A percentile compares a stretch with the other conserved stretches of the same genome.
Conservation (phyloP, 2,113 vertebrate genomes). For the Oncorhynchus keta region DNA sequence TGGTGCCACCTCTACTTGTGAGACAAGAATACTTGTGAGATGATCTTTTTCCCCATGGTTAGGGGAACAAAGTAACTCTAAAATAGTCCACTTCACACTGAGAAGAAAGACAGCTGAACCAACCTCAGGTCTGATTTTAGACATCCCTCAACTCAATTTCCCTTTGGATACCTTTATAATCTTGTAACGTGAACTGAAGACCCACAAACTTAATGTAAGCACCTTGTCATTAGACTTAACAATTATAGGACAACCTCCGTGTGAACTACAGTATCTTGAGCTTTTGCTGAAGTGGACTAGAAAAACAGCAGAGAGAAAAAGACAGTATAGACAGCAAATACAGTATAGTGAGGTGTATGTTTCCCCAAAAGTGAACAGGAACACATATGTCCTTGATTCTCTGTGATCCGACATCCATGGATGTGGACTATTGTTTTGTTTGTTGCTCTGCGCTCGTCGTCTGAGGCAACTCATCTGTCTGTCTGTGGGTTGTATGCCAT, state of each 20-base stretch:
- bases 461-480: neutral
- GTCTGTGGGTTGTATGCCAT: neutral
- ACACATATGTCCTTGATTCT: neutral
- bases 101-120: slow-evolving; percentile 9
- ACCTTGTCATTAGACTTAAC: slow-evolving; percentile 13
- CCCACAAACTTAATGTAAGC: neutral
- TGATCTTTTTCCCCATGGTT: neutral
- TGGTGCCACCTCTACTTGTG: neutral
- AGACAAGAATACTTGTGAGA: neutral
- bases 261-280: slow-evolving; percentile 15
- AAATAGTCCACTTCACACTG: neutral
- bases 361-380: neutral
- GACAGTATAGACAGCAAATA: neutral
- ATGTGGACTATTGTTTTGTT: neutral
- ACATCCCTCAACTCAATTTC: slow-evolving; percentile 25
- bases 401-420: neutral
- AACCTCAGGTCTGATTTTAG: slow-evolving; percentile 13
- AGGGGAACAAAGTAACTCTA: neutral
- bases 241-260: slow-evolving; percentile 16
- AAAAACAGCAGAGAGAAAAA: slow-evolving; percentile 16
- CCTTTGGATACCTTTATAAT: slow-evolving; percentile 22
- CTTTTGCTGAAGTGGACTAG: neutral
- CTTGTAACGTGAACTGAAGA: slow-evolving; percentile 15
- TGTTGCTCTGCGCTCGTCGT: neutral
- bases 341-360: neutral